These are phyloP conservation scores for Orestias chungarensis DNA, from an alignment of 2,797 vertebrate genomes.

Conservation along the genomic window DNA sequence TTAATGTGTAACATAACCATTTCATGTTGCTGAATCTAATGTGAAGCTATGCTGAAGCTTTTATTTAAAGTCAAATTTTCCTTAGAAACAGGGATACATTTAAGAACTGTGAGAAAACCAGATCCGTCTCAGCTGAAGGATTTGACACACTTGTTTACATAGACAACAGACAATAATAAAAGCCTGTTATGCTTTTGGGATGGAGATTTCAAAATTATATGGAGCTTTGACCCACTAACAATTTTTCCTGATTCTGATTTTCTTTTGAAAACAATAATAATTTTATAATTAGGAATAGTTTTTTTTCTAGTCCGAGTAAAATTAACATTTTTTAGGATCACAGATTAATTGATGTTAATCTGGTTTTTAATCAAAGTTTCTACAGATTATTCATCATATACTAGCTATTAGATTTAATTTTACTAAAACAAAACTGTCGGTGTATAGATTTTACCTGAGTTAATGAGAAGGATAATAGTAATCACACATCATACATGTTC, in stretches of 20 bases:
- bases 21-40: constrained; percentile 27
- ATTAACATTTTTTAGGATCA: not conserved
- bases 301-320: not conserved
- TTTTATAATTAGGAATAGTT: not conserved
- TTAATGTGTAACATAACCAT: constrained; percentile 1
- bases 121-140: not conserved
- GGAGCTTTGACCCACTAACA: not conserved
- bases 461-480: not conserved
- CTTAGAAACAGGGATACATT: not conserved
- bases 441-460: not conserved
- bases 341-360: not conserved
- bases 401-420: not conserved
- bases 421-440: not conserved
- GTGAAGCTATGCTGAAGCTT: constrained; percentile 21
- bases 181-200: not conserved
- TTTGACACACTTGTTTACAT: not conserved
- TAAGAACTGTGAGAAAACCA: not conserved
- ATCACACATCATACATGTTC: not conserved
- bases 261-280: not conserved
- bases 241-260: not conserved
- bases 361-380: not conserved
- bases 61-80: not conserved
- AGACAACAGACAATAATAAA: not conserved
- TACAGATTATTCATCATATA: not conserved
- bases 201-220: not conserved